A percentile compares a stretch with the other conserved stretches of the same genome.
phyloP scores from a whole-genome alignment of 53 echinoderm and acorn worm genomes.

The Stichopus horrens region DNA sequence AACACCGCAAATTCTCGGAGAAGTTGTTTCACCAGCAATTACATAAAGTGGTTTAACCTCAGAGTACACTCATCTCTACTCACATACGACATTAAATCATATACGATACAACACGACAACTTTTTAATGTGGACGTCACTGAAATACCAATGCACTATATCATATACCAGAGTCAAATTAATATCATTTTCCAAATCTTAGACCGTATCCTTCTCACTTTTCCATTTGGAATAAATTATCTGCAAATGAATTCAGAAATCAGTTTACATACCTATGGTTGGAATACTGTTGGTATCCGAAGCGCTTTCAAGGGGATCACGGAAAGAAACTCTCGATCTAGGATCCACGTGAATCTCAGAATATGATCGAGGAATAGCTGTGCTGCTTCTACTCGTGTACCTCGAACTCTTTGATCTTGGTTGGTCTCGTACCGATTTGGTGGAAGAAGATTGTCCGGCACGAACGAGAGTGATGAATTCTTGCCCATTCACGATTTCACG shows the following conservation, averaged over 20 bases:
- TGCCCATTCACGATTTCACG: slow-evolving; percentile 22
- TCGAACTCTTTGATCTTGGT: not conserved
- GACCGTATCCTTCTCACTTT: not conserved
- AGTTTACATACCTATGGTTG: slow-evolving; percentile 26
- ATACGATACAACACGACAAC: too few relatives aligned
- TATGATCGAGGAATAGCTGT: slow-evolving; percentile 14
- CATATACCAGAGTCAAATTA: too few relatives aligned
- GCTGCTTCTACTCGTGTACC: not conserved
- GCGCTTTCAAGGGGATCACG: slow-evolving; percentile 36
- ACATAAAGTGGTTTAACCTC: too few relatives aligned
- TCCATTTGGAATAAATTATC: not conserved
- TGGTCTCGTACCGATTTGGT: not conserved
- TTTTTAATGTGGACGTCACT: too few relatives aligned
- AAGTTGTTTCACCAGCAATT: too few relatives aligned
- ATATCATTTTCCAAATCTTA: not conserved
- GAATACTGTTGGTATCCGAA: slow-evolving; percentile 11
- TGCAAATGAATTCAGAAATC: not conserved
- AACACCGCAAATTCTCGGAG: too few relatives aligned
- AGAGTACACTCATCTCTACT: too few relatives aligned
- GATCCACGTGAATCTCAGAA: slow-evolving; percentile 1
- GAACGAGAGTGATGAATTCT: slow-evolving; percentile 19
- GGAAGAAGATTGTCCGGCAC: not conserved
- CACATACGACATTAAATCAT: too few relatives aligned
- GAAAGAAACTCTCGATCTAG: slow-evolving; percentile 16
- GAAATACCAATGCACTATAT: too few relatives aligned